Evolutionary conservation across 2,888 invertebrate genomes (phyloP), one percentile per base, ranked within the genome.

Genomic region (Diplolepis rosae): DNA sequence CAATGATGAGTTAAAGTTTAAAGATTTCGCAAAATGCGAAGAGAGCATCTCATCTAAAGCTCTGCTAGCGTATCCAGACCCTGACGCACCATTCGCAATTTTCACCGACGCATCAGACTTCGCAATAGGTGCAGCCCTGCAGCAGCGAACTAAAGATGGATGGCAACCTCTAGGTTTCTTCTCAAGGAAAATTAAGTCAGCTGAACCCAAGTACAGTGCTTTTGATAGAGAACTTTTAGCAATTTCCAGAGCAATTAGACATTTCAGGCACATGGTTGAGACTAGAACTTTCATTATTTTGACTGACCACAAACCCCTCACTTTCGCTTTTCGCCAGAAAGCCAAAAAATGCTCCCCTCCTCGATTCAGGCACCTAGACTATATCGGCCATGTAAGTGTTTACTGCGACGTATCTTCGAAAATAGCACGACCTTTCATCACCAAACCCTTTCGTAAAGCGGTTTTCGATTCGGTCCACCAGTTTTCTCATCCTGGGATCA

Each of bases 171-270:
- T n/a, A 2, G 73, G 61, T 0, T 85, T 83, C 51, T 84, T 81
- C 70, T 79, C 81, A 0, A 77, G 71, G 68, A 82, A 82, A 66
- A 70, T 84, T 1, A 74, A 66, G 13, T 28, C 68, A 1, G 68
- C 83, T 0, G 77, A 84, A 70, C 48, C 3, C 2, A 81, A 78
- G 28, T 85, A 83, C 74, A 77, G 78, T 65, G 71, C 82, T 1
- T 82, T 77, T 65, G 80, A 81, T 22, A 48, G 79, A 9, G 81
- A 84, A 69, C 69, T 83, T 4, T 73, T 81, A 1, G 81, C 82
- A 0, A 77, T 82, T 4, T 83, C 79, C 54, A 48, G 65, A 0
- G 72, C 78, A 0, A 65, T 82, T 1, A 77, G 75, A 52, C 61
- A 77, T 65, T 82, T 82, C 28, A 39, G 71, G 2, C 72, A 80